A percentile compares a stretch with the other conserved stretches of the same genome.
phyloP scores from a whole-genome alignment of 2,113 vertebrate species.

The Saimiri boliviensis region DNA sequence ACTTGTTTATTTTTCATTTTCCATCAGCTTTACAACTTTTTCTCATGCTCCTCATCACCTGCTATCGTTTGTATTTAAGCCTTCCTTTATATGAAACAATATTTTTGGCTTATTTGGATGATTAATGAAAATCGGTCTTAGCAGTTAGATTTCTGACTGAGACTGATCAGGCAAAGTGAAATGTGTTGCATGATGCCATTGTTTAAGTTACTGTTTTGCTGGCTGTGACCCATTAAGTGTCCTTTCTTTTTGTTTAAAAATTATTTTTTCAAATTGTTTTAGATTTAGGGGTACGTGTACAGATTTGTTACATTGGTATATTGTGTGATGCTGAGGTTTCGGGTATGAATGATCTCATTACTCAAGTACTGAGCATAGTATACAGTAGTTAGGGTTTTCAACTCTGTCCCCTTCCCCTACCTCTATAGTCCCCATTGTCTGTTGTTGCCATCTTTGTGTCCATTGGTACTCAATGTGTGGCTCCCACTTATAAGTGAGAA shows the following conservation, averaged over 20 bases:
- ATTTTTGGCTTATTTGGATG: not conserved
- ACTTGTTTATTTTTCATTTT: not conserved
- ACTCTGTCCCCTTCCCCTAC: too few relatives aligned
- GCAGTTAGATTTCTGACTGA: not conserved
- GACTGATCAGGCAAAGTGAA: not conserved
- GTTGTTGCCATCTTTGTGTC: too few relatives aligned
- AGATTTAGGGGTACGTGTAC: too few relatives aligned
- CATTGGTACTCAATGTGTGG: too few relatives aligned
- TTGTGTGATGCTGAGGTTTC: too few relatives aligned
- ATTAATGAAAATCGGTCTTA: not conserved
- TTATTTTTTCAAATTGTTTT: too few relatives aligned
- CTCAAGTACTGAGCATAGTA: too few relatives aligned
- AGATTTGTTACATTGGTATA: too few relatives aligned
- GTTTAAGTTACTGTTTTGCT: constrained; percentile 12
- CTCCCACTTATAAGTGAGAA: too few relatives aligned
- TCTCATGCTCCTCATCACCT: not conserved
- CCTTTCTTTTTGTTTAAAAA: constrained; percentile 12
- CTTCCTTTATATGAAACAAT: not conserved
- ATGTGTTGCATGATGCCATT: not conserved
- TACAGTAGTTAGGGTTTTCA: too few relatives aligned
- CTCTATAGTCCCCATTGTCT: too few relatives aligned
- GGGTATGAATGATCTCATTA: too few relatives aligned
- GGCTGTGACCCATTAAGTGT: not conserved
- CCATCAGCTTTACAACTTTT: not conserved
- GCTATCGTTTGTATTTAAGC: not conserved